phyloP scores from a whole-genome alignment of 2,888 invertebrate genomes.

The Perizoma flavofasciatum region DNA sequence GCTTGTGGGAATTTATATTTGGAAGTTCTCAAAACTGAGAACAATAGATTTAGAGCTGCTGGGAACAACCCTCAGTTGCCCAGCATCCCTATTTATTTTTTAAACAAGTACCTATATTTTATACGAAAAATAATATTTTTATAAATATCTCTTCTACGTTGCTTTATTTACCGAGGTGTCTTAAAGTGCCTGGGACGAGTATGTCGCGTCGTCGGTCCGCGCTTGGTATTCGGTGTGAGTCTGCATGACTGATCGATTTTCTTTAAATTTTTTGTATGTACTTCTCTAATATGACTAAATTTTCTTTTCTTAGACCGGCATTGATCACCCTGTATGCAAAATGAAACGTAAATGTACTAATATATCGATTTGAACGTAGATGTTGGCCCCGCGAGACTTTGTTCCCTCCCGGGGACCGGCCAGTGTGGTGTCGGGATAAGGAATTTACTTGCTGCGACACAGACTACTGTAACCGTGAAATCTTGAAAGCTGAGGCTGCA shows the following conservation, averaged over 20 bases:
- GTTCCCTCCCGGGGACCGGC: slow-evolving; percentile 85
- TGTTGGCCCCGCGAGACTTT: slow-evolving; percentile 84
- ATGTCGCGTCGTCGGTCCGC: slow-evolving; percentile 37
- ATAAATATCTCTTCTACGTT: not conserved
- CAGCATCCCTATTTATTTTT: too few relatives aligned
- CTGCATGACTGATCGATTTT: slow-evolving; percentile 69
- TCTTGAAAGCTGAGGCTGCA: slow-evolving; percentile 47
- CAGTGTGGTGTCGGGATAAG: slow-evolving; percentile 84
- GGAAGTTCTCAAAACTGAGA: too few relatives aligned
- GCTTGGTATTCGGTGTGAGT: slow-evolving; percentile 66
- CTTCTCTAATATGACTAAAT: slow-evolving; percentile 64
- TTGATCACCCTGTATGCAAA: slow-evolving; percentile 68
- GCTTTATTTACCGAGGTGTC: not conserved
- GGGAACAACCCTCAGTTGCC: too few relatives aligned
- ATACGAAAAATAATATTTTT: too few relatives aligned
- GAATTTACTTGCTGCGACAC: slow-evolving; percentile 86
- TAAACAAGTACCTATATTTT: not conserved
- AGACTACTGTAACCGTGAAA: slow-evolving; percentile 87
- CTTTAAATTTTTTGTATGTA: slow-evolving; percentile 52
- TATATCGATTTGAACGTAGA: slow-evolving; percentile 76
- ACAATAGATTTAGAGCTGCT: slow-evolving; percentile 8
- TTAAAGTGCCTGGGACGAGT: slow-evolving; percentile 21
- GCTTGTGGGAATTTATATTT: too few relatives aligned
- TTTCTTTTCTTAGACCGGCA: slow-evolving; percentile 73
- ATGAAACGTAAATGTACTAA: slow-evolving; percentile 49